These are phyloP conservation scores for Microtus ochrogaster DNA, from an alignment of 2,113 vertebrate genomes.

Conservation along the genomic window DNA sequence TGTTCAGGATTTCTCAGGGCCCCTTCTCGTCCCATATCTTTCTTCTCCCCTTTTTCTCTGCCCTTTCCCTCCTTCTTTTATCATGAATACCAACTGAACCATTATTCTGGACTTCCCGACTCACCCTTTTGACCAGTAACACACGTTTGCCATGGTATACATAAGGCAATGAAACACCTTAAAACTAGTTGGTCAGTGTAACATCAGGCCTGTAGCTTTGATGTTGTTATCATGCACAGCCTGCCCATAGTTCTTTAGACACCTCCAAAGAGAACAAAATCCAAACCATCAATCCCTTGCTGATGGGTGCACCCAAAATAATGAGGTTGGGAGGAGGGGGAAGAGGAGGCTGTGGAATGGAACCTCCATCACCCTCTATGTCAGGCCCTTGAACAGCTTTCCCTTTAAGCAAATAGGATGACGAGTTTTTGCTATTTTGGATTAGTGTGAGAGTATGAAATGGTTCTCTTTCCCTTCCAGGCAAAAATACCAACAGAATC, in stretches of 20 bases:
- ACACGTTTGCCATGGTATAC: neutral
- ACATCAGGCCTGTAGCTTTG: neutral
- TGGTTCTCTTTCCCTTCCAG: constrained; percentile 64
- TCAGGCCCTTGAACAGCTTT: constrained; percentile 44
- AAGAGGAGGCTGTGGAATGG: neutral
- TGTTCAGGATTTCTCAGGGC: neutral
- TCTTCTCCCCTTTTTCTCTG: neutral
- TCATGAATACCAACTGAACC: neutral
- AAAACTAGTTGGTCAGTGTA: neutral
- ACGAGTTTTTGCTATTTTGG: constrained; percentile 73
- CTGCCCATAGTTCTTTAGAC: neutral
- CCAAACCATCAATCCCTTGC: neutral
- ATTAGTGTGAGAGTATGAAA: constrained; percentile 68
- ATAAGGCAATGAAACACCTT: neutral
- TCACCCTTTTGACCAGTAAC: neutral
- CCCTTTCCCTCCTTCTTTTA: neutral
- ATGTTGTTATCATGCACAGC: neutral
- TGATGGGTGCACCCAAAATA: neutral
- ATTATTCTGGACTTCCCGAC: neutral
- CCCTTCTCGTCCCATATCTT: neutral
- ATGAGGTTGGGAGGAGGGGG: neutral
- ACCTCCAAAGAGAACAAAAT: neutral
- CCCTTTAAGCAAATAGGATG: constrained; percentile 61
- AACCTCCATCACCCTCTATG: neutral
- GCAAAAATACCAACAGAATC: constrained; percentile 69